Evolutionary conservation across 2,797 vertebrate species (phyloP).

Genomic region (Basileuterus tristriatus): DNA sequence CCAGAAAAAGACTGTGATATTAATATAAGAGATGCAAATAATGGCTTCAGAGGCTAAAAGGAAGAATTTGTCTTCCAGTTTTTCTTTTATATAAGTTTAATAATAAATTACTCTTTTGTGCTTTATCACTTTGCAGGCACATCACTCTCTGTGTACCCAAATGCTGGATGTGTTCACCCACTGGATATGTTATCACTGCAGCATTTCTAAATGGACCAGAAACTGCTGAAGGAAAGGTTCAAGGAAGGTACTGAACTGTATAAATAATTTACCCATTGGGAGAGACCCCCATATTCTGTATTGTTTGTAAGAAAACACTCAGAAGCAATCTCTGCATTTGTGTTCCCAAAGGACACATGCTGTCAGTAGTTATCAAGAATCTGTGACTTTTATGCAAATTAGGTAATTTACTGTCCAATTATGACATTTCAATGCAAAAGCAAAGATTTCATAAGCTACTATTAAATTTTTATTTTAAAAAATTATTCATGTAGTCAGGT

Average conservation of each 20-base stretch:
- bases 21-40: background rate
- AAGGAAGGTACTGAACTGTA: background rate
- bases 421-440: background rate
- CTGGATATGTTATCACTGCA: background rate
- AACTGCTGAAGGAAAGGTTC: background rate
- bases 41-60: background rate
- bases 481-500: background rate
- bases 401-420: background rate
- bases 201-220: background rate
- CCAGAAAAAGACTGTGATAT: background rate
- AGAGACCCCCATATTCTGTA: background rate
- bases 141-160: background rate
- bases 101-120: background rate
- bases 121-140: background rate
- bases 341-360: background rate
- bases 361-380: background rate
- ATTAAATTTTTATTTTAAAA: background rate
- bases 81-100: background rate
- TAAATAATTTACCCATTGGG: rapidly evolving
- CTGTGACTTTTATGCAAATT: background rate
- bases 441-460: background rate
- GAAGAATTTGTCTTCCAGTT: background rate
- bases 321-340: background rate
- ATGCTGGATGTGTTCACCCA: background rate
- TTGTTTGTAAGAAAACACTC: background rate